phyloP scores from a whole-genome alignment of 2,888 invertebrate genomes.

The Schizotus pectinicornis region DNA sequence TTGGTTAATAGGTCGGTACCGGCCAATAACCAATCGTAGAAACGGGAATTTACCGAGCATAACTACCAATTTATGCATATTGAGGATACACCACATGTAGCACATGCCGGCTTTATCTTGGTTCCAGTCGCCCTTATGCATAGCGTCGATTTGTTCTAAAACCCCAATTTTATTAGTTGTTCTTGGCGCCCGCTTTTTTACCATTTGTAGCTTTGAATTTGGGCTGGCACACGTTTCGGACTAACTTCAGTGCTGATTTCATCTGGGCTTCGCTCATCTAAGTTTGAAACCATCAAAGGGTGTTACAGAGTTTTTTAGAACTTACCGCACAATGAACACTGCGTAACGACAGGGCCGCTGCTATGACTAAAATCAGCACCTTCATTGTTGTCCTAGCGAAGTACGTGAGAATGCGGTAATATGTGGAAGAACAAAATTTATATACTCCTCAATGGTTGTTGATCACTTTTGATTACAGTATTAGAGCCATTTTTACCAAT shows the following conservation, averaged over 20 bases:
- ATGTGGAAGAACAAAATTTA: background rate
- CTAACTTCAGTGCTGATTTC: conserved; percentile 65
- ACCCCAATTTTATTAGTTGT: background rate
- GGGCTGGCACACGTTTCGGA: conserved; percentile 69
- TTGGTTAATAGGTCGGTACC: too few relatives aligned
- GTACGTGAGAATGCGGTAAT: background rate
- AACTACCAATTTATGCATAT: conserved; percentile 62
- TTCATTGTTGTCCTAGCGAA: conserved; percentile 9
- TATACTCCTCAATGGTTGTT: conserved; percentile 8
- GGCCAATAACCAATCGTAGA: conserved; percentile 11
- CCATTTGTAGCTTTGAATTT: conserved; percentile 67
- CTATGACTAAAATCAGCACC: background rate
- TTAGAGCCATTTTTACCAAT: conserved; percentile 6
- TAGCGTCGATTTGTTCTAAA: conserved; percentile 48
- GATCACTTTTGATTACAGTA: background rate
- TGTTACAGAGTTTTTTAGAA: background rate
- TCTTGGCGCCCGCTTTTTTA: conserved; percentile 45
- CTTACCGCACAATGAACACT: conserved; percentile 17
- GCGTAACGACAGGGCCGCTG: conserved; percentile 5
- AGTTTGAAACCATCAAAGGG: conserved; percentile 14
- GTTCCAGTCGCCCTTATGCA: conserved; percentile 48
- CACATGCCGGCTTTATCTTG: conserved; percentile 56
- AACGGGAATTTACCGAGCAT: background rate
- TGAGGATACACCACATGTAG: conserved; percentile 62
- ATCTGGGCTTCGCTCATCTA: conserved; percentile 64